Conservation (phyloP, 2,797 vertebrate species). For the Sebastes trivittatus region DNA sequence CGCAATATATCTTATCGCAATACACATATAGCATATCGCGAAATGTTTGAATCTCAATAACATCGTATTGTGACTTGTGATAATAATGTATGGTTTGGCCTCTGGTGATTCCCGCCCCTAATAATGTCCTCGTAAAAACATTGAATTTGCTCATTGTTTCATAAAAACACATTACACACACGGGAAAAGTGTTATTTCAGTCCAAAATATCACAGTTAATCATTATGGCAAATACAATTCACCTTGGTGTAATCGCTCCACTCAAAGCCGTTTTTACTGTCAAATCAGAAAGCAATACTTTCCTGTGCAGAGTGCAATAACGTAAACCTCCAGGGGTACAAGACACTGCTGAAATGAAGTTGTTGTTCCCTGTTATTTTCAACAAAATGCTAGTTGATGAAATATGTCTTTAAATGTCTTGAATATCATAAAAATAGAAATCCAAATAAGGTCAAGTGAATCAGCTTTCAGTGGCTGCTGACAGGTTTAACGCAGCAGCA, state of each 20-base stretch:
- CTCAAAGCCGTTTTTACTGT: background rate
- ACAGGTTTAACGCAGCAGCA: background rate
- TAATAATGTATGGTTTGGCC: too few species aligned
- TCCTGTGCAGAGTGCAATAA: background rate
- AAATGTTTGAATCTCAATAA: too few species aligned
- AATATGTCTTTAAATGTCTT: background rate
- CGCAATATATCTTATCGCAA: too few species aligned
- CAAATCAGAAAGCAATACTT: background rate
- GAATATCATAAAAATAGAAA: background rate
- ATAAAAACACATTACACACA: background rate
- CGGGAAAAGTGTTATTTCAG: background rate
- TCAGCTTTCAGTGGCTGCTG: background rate
- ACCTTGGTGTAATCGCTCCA: background rate
- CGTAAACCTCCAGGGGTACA: background rate
- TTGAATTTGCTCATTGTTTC: background rate
- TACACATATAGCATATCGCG: too few species aligned
- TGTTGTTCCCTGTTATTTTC: background rate
- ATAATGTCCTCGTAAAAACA: background rate
- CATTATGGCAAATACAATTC: background rate
- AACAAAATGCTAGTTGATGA: background rate
- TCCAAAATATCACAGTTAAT: background rate
- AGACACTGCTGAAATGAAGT: background rate
- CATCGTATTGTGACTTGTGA: too few species aligned
- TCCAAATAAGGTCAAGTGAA: background rate
- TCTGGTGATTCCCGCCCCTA: too few species aligned